Base-by-base conservation (phyloP, 2,888 invertebrate genomes). In the Rhaphigaster nebulosa region DNA sequence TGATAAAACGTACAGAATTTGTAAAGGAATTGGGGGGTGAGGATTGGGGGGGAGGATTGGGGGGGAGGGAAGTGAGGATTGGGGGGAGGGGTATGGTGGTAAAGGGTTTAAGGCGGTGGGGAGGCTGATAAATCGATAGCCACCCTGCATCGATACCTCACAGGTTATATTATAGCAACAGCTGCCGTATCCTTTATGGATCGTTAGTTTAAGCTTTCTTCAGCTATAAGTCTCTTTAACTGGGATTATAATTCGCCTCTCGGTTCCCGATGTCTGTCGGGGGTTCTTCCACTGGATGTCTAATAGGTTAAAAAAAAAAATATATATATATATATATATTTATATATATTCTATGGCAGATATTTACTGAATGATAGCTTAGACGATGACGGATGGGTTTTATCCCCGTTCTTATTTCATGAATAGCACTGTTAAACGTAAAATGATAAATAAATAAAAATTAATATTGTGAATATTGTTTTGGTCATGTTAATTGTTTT, bases 121-220 rank as follows among this genome's bases (percentile, higher is more conserved):
- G 29, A 29, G 29, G 65, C 65, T 65, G 65, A 65, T 65, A 65
- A 76, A 76, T 76, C 70, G 70, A 76, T 76, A 76, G 20, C 6
- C 20, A 38, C 38, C 34, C 70, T 76, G 70, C 18, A 76, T 76
- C 70, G 70, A 38, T 76, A 76, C 38, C 70, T 76, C n/a, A 38
- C 15, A 76, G 70, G 70, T 76, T 76, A 76, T 38, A 76, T 76
- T 76, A 76, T 76, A 76, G 70, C 70, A 76, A 76, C 70, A 76
- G 70, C 70, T 76, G 70, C 70, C 38, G 70, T 38, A 76, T 76
- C 70, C 70, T 76, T 76, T 20, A 76, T 38, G 70, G 34, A 20
- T 76, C 70, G 70, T 76, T 76, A 76, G 70, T 76, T 76, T 76
- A 76, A 76, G 70, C 70, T 76, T 76, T 76, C 34, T 76, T 76